Conservation (phyloP, 2,113 vertebrate species). For the Proterorhinus semilunaris region DNA sequence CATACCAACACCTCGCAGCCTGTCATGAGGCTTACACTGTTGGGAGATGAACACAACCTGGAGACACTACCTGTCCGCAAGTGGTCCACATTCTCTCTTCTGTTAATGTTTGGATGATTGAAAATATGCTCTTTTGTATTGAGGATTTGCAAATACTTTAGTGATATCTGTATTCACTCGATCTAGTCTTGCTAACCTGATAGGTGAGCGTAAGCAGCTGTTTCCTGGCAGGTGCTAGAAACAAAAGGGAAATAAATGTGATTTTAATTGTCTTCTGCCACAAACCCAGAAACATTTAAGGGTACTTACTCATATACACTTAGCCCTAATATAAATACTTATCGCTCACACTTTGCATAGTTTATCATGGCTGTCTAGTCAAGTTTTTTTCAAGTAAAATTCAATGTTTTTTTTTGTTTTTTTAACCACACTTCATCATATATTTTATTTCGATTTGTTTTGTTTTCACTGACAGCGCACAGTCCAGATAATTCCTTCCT, state of each 20-base stretch:
- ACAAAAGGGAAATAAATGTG: slow-evolving; percentile 27
- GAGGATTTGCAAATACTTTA: neutral
- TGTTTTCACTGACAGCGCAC: slow-evolving; percentile 58
- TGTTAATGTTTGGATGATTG: neutral
- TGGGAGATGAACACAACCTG: slow-evolving; percentile 60
- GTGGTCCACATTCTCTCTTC: neutral
- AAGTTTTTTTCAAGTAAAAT: slow-evolving; percentile 36
- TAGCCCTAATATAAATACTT: slow-evolving; percentile 63
- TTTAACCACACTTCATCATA: slow-evolving; percentile 16
- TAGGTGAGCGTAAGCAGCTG: slow-evolving; percentile 9
- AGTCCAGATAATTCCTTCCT: slow-evolving; percentile 77
- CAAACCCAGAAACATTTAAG: neutral
- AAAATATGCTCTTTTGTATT: neutral
- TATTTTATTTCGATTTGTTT: slow-evolving; percentile 1
- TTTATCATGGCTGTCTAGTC: slow-evolving; percentile 44
- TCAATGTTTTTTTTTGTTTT: slow-evolving; percentile 41
- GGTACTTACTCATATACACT: slow-evolving; percentile 8
- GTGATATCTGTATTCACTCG: neutral
- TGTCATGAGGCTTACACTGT: slow-evolving; percentile 50
- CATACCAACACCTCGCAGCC: slow-evolving; percentile 56
- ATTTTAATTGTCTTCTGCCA: neutral
- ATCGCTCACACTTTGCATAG: slow-evolving; percentile 64
- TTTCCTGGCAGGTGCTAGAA: slow-evolving; percentile 23
- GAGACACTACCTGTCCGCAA: slow-evolving; percentile 7
- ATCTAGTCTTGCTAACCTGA: slow-evolving; percentile 37